phyloP scores from a whole-genome alignment of 1,140 invertebrate species.

The Muscidifurax raptorellus region DNA sequence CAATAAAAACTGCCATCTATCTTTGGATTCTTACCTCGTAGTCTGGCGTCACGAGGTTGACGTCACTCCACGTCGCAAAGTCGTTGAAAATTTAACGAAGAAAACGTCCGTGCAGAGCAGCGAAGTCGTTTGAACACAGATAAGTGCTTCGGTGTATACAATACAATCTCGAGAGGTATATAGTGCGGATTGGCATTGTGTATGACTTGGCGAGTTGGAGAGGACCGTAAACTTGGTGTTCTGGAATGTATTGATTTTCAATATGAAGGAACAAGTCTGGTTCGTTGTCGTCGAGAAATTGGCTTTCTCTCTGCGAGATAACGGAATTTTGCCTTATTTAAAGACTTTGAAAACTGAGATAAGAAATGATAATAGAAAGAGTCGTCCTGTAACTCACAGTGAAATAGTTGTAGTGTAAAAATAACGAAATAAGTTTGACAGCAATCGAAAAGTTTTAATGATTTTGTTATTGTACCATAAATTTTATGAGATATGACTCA shows the following conservation, averaged over 20 bases:
- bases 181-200: not conserved
- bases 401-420: not conserved
- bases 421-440: not conserved
- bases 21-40: slow-evolving; percentile 15
- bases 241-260: not conserved
- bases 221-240: not conserved
- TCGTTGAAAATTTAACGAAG: slow-evolving; percentile 3
- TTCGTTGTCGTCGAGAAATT: not conserved
- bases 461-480: not conserved
- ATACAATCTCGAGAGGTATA: not conserved
- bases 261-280: not conserved
- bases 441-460: not conserved
- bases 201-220: not conserved
- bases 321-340: not conserved
- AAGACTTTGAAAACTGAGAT: too few species aligned
- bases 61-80: not conserved
- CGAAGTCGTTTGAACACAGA: not conserved
- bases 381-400: too few species aligned
- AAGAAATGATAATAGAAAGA: too few species aligned
- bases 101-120: not conserved
- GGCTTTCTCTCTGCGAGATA: not conserved
- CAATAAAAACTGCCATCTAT: not conserved
- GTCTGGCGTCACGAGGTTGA: not conserved
- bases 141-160: not conserved
- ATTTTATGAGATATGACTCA: too few species aligned